Evolutionary conservation across 30 jellyfish, hydroid and myxozoan genomes (phyloP), one percentile per base, ranked within the genome.

Genomic region (Aurelia sp.): DNA sequence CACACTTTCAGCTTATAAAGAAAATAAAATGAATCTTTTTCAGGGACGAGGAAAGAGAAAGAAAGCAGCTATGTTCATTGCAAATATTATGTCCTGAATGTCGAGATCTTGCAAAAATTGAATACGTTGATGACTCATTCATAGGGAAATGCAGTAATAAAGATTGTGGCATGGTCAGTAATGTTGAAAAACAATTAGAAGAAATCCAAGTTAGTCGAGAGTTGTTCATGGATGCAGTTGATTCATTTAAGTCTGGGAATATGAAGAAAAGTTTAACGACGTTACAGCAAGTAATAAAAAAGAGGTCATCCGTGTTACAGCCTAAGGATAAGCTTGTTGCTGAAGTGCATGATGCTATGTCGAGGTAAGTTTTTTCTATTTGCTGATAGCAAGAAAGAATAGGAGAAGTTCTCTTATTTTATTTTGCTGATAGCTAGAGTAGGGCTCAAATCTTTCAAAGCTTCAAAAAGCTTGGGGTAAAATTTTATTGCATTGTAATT

Each of bases 11-110:
- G 7, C 10, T 37, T 37, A 9, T 37, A 37, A 0, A 37, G 50
- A 37, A 7, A 37, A 37, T 37, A 10, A 5, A 37, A 37, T 37
- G 7, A 37, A 37, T 37, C 55, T 61, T 78, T 41, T 40, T 50
- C 76, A 87, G 96, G 82, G 96, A 87, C 62, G 90, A 87, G 59
- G 96, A 76, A 75, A 76, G 84, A 48, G 96, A 87, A 55, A 71
- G 96, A 31, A 81, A 53, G 76, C 96, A 87, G 58, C 51, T 87
- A 12, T 79, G 90, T 66, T 68, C 86, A 8, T 52, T 87, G 66
- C 63, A 51, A n/a, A 30, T 87, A 64, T 68, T 59, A 41, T 87
- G 96, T 51, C 90, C 80, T 12, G 83, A 44, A 27, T 87, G 96
- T 62, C 62, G 86, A 30, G 96, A 71, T 62, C 31, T 19, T 44